Evolutionary conservation across 2,888 invertebrate genomes (phyloP), one percentile per base, ranked within the genome.

Genomic region (Junonia oenone): DNA sequence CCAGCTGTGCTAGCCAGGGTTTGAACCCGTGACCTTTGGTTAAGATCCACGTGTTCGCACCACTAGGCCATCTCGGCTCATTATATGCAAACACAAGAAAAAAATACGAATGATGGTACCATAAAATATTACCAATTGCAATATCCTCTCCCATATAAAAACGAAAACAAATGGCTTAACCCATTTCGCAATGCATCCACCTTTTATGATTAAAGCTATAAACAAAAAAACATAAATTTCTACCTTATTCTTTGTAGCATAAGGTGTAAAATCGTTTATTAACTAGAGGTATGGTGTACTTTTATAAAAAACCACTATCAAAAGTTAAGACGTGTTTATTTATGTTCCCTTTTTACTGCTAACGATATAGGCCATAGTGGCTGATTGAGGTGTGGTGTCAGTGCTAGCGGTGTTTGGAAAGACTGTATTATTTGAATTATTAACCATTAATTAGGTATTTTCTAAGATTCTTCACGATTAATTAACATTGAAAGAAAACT

Each of bases 321-420:
- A 63, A 62, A 58, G 63, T 56, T 57, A 61, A 54, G 58, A 58
- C 55, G 55, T 64, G 73, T 74, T 73, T 76, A 71, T 78, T 69
- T 71, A 68, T 68, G 65, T 63, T 57, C 62, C 63, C 59, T 65
- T 68, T 69, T 69, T 68, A 67, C 64, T 64, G 67, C 65, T 66
- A 65, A 65, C 60, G 65, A 63, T 68, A 69, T 66, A 63, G 58
- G 63, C 65, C 63, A 56, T 63, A 53, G 61, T 57, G 38, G 45
- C 52, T 46, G 45, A 33, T 55, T 52, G 52, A 48, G 56, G 57
- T 33, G 60, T 38, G 65, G 67, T 37, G 6, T 1, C 37, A 64
- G 29, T 66, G 50, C n/a, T 0, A 55, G 67, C 66, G 67, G 48
- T 40, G 11, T 2, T 11, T 9, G 2, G 38, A 17, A 38, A 33